These are phyloP conservation scores for Adelognathus sp. DNA, from an alignment of 2,888 invertebrate species.

Conservation along the genomic window DNA sequence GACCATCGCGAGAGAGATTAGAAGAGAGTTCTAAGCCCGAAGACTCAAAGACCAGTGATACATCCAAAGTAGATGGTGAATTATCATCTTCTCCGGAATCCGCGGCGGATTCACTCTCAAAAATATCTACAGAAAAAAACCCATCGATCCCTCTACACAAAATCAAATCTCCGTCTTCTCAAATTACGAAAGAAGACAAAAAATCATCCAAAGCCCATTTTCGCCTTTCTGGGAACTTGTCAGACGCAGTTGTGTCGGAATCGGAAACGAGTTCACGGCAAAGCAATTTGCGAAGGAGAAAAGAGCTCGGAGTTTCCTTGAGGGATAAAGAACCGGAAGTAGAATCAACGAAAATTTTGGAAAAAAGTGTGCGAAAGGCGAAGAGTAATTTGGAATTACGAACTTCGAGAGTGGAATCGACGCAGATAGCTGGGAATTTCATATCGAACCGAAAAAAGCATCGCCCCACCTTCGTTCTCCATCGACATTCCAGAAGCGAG, in stretches of 20 bases:
- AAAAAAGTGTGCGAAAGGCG: background rate
- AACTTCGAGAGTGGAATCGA: background rate
- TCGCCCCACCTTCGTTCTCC: background rate
- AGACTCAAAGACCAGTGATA: background rate
- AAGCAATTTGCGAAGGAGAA: background rate
- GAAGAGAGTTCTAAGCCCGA: background rate
- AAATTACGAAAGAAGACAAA: background rate
- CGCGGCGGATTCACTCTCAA: background rate
- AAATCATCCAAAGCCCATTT: background rate
- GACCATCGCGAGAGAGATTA: background rate
- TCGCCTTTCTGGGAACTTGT: background rate
- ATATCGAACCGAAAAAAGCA: background rate
- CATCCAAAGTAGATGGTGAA: background rate
- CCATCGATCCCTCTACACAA: background rate
- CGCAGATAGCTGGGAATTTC: background rate
- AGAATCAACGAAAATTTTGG: background rate
- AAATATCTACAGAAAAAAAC: background rate
- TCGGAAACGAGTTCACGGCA: background rate
- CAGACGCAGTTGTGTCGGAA: background rate
- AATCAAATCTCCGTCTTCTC: background rate
- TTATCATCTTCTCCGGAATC: background rate
- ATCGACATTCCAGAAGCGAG: background rate
- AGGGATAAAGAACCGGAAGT: background rate
- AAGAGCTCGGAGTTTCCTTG: background rate
- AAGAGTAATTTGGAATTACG: background rate